Conservation (phyloP, 2,888 invertebrate species). For the Netelia inedita region DNA sequence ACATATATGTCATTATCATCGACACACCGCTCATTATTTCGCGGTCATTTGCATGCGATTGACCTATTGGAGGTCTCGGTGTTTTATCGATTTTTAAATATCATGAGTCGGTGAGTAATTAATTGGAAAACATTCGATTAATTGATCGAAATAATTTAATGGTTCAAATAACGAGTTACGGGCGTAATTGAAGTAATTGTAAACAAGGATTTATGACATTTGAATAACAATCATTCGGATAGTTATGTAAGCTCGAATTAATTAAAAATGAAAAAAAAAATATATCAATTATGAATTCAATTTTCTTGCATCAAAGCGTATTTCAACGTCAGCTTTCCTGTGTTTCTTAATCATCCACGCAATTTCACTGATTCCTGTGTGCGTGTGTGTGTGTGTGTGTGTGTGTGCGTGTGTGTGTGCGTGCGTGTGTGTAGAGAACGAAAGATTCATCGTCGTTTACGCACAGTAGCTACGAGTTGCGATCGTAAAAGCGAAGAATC, state of each 20-base stretch:
- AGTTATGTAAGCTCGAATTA: neutral
- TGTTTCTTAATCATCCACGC: neutral
- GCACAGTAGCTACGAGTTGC: constrained; percentile 9
- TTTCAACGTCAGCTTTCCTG: neutral
- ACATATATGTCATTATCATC: neutral
- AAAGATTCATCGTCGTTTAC: constrained; percentile 46
- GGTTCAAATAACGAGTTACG: no score
- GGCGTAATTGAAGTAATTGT: no score
- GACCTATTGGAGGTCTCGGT: constrained; percentile 56
- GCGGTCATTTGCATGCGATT: constrained; percentile 59
- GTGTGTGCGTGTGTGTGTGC: constrained; percentile 5
- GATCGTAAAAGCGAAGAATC: constrained; percentile 41
- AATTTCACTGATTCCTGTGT: neutral
- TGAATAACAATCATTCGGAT: neutral
- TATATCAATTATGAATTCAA: neutral
- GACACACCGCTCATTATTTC: constrained; percentile 30
- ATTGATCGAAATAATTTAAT: no score
- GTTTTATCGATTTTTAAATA: constrained; percentile 18
- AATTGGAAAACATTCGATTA: no score
- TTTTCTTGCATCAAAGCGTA: neutral
- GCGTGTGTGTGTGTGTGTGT: constrained; percentile 4
- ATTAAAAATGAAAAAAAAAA: neutral
- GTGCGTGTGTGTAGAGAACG: constrained; percentile 2
- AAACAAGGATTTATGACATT: neutral
- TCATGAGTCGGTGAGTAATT: neutral